Conservation (phyloP, 64 coral and sea anemone species). For the Montipora capricornis region DNA sequence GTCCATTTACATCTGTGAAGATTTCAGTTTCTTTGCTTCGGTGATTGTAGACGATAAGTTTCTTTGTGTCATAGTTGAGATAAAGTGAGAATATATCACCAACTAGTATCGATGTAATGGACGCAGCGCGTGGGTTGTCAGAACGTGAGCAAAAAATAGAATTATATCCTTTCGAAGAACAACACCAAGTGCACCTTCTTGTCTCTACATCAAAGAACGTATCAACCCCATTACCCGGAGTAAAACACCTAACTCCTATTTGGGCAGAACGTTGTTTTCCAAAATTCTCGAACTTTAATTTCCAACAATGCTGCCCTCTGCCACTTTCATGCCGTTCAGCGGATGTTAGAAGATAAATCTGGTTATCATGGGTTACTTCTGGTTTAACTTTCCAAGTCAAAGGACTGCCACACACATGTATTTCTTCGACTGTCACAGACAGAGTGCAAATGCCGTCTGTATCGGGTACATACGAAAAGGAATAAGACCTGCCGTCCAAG, state of each 20-base stretch:
- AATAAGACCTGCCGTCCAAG: neutral
- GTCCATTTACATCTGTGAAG: neutral
- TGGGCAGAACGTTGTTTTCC: too few species aligned
- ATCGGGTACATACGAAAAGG: neutral
- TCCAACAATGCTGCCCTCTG: slow-evolving; percentile 2
- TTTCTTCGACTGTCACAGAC: neutral
- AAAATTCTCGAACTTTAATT: neutral
- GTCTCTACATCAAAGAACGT: neutral
- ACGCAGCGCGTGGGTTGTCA: neutral
- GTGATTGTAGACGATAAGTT: neutral
- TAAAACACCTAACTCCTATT: neutral
- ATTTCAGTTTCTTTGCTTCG: slow-evolving; percentile 10
- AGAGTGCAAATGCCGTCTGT: neutral
- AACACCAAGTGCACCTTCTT: neutral
- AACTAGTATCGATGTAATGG: neutral
- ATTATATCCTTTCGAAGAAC: neutral
- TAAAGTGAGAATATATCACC: neutral
- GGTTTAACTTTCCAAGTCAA: neutral
- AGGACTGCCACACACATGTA: neutral
- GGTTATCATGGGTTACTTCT: neutral
- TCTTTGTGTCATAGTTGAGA: slow-evolving; percentile 9
- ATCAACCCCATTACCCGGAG: too few species aligned
- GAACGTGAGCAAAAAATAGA: neutral
- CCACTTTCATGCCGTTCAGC: neutral
- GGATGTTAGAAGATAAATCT: too few species aligned